These are phyloP conservation scores for Scolopax bukidnonensis DNA, from an alignment of 2,797 vertebrate genomes.

Conservation along the genomic window DNA sequence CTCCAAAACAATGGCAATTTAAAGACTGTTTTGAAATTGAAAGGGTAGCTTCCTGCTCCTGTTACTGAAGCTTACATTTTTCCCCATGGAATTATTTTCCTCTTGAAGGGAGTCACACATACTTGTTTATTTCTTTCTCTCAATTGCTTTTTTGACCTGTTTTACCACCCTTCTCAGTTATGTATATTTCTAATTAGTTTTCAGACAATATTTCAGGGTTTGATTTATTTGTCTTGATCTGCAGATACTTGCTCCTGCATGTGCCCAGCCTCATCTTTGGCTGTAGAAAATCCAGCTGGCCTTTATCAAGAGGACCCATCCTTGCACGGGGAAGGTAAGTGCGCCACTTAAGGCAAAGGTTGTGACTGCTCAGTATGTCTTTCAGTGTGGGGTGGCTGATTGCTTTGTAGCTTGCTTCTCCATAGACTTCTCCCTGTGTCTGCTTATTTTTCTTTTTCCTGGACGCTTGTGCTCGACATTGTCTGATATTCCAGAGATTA, in stretches of 20 bases:
- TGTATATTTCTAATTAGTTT: constrained; percentile 21
- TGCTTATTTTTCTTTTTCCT: constrained; percentile 57
- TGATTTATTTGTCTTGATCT: not conserved
- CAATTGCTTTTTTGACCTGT: not conserved
- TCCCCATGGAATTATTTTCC: not conserved
- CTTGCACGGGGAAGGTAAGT: not conserved
- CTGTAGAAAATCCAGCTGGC: not conserved
- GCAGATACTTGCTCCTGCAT: not conserved
- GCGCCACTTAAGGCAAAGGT: not conserved
- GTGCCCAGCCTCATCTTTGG: not conserved
- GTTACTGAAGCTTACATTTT: not conserved
- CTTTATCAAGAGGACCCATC: not conserved
- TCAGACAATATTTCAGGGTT: not conserved
- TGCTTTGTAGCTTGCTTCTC: constrained; percentile 43
- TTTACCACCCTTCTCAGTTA: not conserved
- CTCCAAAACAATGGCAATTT: not conserved
- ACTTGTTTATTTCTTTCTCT: not conserved
- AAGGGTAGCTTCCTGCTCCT: not conserved
- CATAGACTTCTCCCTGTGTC: not conserved
- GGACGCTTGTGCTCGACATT: constrained; percentile 57
- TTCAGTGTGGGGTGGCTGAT: not conserved
- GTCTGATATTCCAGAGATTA: constrained; percentile 57
- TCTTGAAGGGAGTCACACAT: not conserved
- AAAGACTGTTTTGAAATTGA: not conserved
- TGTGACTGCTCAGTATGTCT: not conserved